Base-by-base conservation (phyloP, 2,113 vertebrate species). In the Hystrix cristata region DNA sequence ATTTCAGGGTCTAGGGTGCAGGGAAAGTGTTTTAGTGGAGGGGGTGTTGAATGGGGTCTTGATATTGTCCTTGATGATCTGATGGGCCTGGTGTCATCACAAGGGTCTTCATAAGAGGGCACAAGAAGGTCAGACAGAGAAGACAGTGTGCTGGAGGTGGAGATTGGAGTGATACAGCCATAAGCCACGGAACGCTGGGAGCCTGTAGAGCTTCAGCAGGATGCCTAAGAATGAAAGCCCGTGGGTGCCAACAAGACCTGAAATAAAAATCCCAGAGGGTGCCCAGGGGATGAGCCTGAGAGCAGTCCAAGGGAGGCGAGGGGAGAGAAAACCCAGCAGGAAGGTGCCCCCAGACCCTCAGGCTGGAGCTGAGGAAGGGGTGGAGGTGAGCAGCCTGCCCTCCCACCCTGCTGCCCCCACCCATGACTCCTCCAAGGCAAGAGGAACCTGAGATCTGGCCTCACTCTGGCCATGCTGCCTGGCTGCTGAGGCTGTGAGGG, bases 281-380 rank as follows among this genome's bases (percentile, higher is more conserved):
- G 12, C 5, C 59, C 57, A 55, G 7, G 29, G 71, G 43, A 46
- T 78, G 64, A 19, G 1, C 12, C n/a, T 71, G 13, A 21, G 12
- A 84, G 12, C 38, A 23, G 11, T 1, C 7, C 29, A 1, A 7
- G 48, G 2, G 2, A 3, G 31, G 21, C 1, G 1, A 67, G 27
- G 31, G 9, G 46, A 80, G 15, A 93, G 14, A 13, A 25, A 23
- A 15, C 25, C 55, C 19, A 89, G 64, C n/a, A 81, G 34, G n/a
- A 87, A 21, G 31, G 69, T 85, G 27, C 48, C 13, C 79, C 82
- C 27, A 2, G n/a, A 21, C 48, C 25, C 71, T 92, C 29, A 27
- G 57, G 10, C 3, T 78, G 62, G 29, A 51, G 4, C 29, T 38
- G 27, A 53, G 48, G 48, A 48, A 51, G 27, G 4, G 0, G 3